Conservation (phyloP, 2,888 invertebrate genomes). For the Zeuzera pyrina region DNA sequence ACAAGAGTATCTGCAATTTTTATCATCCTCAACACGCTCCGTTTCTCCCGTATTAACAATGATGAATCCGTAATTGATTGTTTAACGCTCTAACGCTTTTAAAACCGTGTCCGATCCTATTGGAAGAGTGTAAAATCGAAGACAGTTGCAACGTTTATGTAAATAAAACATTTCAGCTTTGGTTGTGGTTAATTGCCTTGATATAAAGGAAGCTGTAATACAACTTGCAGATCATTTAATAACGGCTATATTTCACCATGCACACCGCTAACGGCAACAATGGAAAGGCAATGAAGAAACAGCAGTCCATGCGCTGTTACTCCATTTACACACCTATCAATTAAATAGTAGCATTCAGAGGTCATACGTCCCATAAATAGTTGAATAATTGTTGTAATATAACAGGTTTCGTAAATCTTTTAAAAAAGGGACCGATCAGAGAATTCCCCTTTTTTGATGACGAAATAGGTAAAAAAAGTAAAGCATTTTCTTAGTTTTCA, state of each 20-base stretch:
- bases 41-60: background rate
- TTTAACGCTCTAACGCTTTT: slow-evolving; percentile 7
- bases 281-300: slow-evolving; percentile 32
- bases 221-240: slow-evolving; percentile 15
- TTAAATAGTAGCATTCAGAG: no score
- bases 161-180: slow-evolving; percentile 5
- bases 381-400: no score
- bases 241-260: slow-evolving; percentile 4
- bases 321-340: slow-evolving; percentile 33
- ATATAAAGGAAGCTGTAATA: slow-evolving; percentile 25
- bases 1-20: no score
- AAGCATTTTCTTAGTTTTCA: no score
- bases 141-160: slow-evolving; percentile 6
- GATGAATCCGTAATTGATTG: slow-evolving; percentile 10
- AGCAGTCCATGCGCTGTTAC: slow-evolving; percentile 23
- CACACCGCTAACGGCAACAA: slow-evolving; percentile 10
- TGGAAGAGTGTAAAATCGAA: background rate
- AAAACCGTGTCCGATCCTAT: slow-evolving; percentile 2
- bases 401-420: no score
- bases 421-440: no score
- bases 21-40: slow-evolving; percentile 1
- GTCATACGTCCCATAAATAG: no score
- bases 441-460: no score
- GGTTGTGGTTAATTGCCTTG: background rate
- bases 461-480: no score